phyloP scores from a whole-genome alignment of 2,113 vertebrate genomes.

The Arenaria interpres region DNA sequence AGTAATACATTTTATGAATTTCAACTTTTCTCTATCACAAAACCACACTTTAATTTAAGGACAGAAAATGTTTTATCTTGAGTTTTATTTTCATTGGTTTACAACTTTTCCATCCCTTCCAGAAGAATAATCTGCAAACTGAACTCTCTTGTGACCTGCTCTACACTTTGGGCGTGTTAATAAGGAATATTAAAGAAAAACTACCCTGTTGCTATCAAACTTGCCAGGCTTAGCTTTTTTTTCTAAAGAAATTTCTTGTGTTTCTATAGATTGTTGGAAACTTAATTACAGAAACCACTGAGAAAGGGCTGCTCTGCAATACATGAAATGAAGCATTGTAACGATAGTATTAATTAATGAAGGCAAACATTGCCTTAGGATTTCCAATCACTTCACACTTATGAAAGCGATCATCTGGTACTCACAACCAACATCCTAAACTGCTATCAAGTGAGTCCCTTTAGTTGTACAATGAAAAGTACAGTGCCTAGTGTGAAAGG shows the following conservation, averaged over 20 bases:
- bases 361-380: not conserved
- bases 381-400: not conserved
- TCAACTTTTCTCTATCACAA: not conserved
- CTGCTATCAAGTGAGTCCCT: too few relatives aligned
- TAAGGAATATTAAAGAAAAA: not conserved
- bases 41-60: not conserved
- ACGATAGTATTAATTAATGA: not conserved
- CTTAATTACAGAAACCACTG: not conserved
- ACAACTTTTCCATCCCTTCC: not conserved
- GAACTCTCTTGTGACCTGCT: not conserved
- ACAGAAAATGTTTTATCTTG: not conserved
- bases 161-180: not conserved
- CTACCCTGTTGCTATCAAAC: not conserved
- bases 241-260: not conserved
- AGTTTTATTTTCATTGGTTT: slow-evolving; percentile 9
- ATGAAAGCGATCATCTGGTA: not conserved
- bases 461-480: not conserved
- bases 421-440: not conserved
- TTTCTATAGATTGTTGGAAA: not conserved
- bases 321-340: not conserved
- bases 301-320: not conserved
- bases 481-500: not conserved
- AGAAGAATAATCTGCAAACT: not conserved
- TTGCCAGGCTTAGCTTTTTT: not conserved
- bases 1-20: slow-evolving; percentile 9